phyloP scores from a whole-genome alignment of 1,140 invertebrate genomes.

The Euura saliciscinereae region DNA sequence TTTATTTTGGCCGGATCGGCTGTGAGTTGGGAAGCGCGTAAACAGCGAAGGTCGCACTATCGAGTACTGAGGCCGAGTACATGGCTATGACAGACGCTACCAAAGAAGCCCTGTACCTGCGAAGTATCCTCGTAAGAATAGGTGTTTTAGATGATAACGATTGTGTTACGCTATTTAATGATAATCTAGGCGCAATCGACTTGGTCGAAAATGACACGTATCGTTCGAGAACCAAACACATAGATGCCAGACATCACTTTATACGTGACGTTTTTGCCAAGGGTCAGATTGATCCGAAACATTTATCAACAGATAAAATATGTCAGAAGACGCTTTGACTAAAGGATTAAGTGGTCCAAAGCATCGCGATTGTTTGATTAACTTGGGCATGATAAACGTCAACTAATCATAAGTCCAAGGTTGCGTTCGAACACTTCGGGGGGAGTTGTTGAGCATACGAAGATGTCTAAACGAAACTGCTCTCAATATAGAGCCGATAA shows the following conservation, averaged over 20 bases:
- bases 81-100: neutral
- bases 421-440: conserved; percentile 7
- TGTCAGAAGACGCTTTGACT: neutral
- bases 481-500: too few relatives aligned
- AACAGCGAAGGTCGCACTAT: conserved; percentile 8
- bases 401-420: neutral
- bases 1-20: conserved; percentile 17
- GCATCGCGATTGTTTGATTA: conserved; percentile 10
- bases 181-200: conserved; percentile 33
- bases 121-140: neutral
- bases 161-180: conserved; percentile 22
- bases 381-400: conserved; percentile 9
- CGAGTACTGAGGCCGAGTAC: neutral
- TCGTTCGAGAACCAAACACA: conserved; percentile 32
- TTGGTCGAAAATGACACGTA: conserved; percentile 26
- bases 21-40: conserved; percentile 19
- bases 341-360: neutral
- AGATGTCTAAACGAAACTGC: neutral
- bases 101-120: neutral
- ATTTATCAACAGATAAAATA: conserved; percentile 11
- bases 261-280: conserved; percentile 18
- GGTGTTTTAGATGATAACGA: neutral
- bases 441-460: conserved; percentile 6
- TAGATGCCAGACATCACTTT: conserved; percentile 32
- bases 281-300: conserved; percentile 8